Base-by-base conservation (phyloP, 2,797 vertebrate species). In the Intellagama lesueurii region DNA sequence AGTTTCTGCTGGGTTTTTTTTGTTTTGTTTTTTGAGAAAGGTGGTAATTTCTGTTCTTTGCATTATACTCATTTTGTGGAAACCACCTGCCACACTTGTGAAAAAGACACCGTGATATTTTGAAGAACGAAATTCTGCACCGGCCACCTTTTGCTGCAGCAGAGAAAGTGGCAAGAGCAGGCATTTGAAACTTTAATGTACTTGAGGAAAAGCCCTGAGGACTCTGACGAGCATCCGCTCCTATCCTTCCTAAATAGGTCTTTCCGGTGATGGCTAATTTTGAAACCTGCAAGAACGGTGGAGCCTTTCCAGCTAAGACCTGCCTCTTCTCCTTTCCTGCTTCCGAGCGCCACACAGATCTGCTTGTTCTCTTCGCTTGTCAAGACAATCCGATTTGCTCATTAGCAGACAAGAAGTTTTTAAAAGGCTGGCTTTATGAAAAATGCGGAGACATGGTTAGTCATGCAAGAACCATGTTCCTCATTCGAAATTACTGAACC, bases 401-500 rank as follows among this genome's bases (percentile, higher is more conserved):
- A 94, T 89, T 94, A 93, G 72, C 91, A 40, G 92, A 69, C 2
- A 85, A 91, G 64, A 28, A 47, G 72, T 88, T 91, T 64, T 22
- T 5, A 64, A 64, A 22, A 19, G 19, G 88, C 52, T 56, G 91
- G 88, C 87, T 92, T 91, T 75, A 52, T 75, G 64, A 95, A 94
- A 90, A 87, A 40, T 40, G 91, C 89, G 76, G 44, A 91, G 2
- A 91, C 35, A 92, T 91, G 91, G 92, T 92, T 92, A 95, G 91
- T 94, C 93, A 94, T 87, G 93, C 94, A 88, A 89, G 5, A 47
- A 91, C 32, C 30, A 56, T 88, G 91, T 86, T 87, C 91, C 12
- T 90, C 88, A 94, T 94, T 94, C 90, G 91, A 83, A 94, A 91
- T 77, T 92, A 95, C 17, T 91, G 92, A 94, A 79, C 92, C 94